These are phyloP conservation scores for Drosophila ironensis DNA, from an alignment of 1,140 invertebrate species.

Conservation along the genomic window DNA sequence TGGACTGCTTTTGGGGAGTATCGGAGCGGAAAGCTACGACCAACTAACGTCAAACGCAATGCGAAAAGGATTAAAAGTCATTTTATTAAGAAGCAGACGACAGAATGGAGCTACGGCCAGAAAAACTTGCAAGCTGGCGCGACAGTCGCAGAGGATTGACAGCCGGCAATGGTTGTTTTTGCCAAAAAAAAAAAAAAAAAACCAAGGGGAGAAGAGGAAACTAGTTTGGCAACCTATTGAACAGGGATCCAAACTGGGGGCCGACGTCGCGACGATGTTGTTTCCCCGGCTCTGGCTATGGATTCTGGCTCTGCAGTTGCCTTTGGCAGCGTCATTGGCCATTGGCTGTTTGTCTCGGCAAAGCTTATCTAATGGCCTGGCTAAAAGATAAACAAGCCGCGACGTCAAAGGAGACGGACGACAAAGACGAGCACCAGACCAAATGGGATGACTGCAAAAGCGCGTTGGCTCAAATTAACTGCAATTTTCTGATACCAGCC, in stretches of 20 bases:
- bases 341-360: slow-evolving; percentile 65
- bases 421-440: slow-evolving; percentile 5
- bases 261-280: slow-evolving; percentile 6
- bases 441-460: slow-evolving; percentile 54
- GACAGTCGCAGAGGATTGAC: slow-evolving; percentile 38
- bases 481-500: slow-evolving; percentile 62
- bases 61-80: slow-evolving; percentile 80
- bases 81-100: slow-evolving; percentile 66
- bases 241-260: slow-evolving; percentile 35
- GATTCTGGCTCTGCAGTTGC: slow-evolving; percentile 22
- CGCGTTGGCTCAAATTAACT: slow-evolving; percentile 77
- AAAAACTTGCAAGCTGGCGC: background rate
- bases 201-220: background rate
- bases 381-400: slow-evolving; percentile 68
- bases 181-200: slow-evolving; percentile 13
- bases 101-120: slow-evolving; percentile 3
- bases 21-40: slow-evolving; percentile 49
- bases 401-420: slow-evolving; percentile 31
- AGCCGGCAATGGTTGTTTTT: slow-evolving; percentile 50
- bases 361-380: slow-evolving; percentile 75
- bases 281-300: slow-evolving; percentile 14
- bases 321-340: slow-evolving; percentile 36
- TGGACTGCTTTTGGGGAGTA: slow-evolving; percentile 18
- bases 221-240: slow-evolving; percentile 60
- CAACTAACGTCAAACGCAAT: slow-evolving; percentile 72